phyloP scores from a whole-genome alignment of 2,888 invertebrate genomes.

The Diaperis boleti region DNA sequence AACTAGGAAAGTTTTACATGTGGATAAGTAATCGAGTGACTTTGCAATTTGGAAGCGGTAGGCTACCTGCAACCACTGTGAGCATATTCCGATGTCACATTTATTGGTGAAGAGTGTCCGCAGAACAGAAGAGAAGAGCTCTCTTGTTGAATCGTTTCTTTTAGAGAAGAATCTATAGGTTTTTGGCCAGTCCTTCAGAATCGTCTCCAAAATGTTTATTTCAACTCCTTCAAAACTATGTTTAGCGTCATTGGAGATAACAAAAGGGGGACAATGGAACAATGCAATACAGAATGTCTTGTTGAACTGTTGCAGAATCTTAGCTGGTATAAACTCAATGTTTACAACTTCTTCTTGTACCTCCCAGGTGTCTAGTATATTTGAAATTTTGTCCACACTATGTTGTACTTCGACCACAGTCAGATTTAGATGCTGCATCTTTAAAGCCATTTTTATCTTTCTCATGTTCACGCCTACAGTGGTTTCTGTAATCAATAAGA shows the following conservation, averaged over 20 bases:
- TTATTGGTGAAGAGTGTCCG: constrained; percentile 1
- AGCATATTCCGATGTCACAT: constrained; percentile 14
- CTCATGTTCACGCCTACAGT: neutral
- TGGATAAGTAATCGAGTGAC: constrained; percentile 4
- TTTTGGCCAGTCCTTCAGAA: constrained; percentile 10
- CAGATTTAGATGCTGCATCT: constrained; percentile 13
- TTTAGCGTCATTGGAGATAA: neutral
- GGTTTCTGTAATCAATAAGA: constrained; percentile 12
- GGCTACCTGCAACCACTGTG: neutral
- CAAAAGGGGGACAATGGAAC: constrained; percentile 24
- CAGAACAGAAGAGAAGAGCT: neutral
- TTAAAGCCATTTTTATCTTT: neutral
- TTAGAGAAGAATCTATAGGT: neutral
- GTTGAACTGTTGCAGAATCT: neutral
- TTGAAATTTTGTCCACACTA: no score
- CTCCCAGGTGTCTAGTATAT: neutral
- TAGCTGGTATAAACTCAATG: neutral
- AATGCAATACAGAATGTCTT: neutral
- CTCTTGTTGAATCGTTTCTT: neutral
- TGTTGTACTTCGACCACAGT: neutral
- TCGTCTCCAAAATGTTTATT: constrained; percentile 8
- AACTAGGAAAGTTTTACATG: constrained; percentile 20
- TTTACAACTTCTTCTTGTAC: neutral
- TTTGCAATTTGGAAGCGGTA: constrained; percentile 3
- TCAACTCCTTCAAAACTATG: constrained; percentile 7